A percentile compares a stretch with the other conserved stretches of the same genome.
These are phyloP conservation scores for Lasioglossum pauxillum DNA, from an alignment of 2,888 invertebrate genomes.

Conservation along the genomic window DNA sequence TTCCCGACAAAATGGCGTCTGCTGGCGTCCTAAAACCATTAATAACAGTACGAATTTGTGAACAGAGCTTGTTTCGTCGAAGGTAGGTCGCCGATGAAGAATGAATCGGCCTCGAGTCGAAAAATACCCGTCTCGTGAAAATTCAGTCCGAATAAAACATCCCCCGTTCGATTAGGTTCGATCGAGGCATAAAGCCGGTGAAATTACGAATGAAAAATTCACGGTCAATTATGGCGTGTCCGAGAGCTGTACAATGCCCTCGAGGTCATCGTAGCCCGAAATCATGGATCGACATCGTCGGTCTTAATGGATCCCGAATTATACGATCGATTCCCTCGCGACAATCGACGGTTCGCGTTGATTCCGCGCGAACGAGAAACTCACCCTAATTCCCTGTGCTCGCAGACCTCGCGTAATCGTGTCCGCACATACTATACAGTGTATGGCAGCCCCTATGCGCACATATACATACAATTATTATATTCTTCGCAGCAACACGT, in stretches of 20 bases:
- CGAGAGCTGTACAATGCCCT: not conserved
- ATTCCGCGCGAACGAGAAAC: constrained; percentile 61
- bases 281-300: not conserved
- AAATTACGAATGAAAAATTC: not conserved
- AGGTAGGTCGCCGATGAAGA: not conserved
- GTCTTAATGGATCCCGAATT: not conserved
- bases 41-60: not conserved
- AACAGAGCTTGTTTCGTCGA: not conserved
- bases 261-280: not conserved
- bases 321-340: constrained; percentile 9
- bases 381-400: constrained; percentile 28
- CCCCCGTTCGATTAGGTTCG: not conserved
- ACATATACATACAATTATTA: constrained; percentile 44
- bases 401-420: constrained; percentile 33
- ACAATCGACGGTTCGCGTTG: constrained; percentile 30
- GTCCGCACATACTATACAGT: constrained; percentile 24
- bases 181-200: not conserved
- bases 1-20: too few species aligned
- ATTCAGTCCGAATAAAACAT: not conserved
- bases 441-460: constrained; percentile 42
- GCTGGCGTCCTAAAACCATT: not conserved
- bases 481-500: constrained; percentile 51
- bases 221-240: not conserved
- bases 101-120: not conserved
- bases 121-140: not conserved